Percentiles rank a stretch among this genome's conserved stretches.
Conservation (phyloP, 2,888 invertebrate species). For the Eupithecia abbreviata region DNA sequence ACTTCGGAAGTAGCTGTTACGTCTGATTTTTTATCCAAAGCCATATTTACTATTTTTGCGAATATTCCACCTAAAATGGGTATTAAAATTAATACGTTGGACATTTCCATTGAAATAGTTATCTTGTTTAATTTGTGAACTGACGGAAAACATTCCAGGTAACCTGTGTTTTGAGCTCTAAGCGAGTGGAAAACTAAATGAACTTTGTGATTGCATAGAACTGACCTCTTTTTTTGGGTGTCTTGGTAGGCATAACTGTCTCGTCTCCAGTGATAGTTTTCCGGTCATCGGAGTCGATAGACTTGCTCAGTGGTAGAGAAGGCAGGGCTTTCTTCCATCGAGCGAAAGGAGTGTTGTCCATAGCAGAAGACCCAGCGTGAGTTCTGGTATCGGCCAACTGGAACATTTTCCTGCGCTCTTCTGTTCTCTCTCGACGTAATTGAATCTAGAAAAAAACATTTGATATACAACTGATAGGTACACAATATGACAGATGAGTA, state of each 20-base stretch:
- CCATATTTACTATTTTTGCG: slow-evolving; percentile 84
- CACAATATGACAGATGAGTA: neutral
- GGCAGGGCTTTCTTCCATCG: slow-evolving; percentile 89
- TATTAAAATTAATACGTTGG: neutral
- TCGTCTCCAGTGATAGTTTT: slow-evolving; percentile 65
- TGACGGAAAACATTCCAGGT: neutral
- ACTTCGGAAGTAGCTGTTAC: slow-evolving; percentile 76
- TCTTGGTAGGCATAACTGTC: slow-evolving; percentile 56
- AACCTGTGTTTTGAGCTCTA: neutral
- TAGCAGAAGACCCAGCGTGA: slow-evolving; percentile 81
- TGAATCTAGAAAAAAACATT: slow-evolving; percentile 84
- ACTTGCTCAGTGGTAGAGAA: slow-evolving; percentile 83
- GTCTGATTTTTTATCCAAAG: slow-evolving; percentile 84
- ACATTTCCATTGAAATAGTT: neutral
- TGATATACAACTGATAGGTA: neutral
- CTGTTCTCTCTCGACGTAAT: slow-evolving; percentile 93
- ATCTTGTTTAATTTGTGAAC: too few relatives aligned
- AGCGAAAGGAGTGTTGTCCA: slow-evolving; percentile 85
- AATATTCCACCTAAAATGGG: slow-evolving; percentile 77
- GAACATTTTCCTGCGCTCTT: slow-evolving; percentile 96
- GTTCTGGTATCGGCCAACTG: slow-evolving; percentile 90
- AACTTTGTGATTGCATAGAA: neutral
- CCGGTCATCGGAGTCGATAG: slow-evolving; percentile 80
- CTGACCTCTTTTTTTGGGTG: slow-evolving; percentile 67
- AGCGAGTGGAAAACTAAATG: neutral